Percentiles rank a stretch among this genome's conserved stretches.
Conservation (phyloP, 2,797 vertebrate species). For the Mallotus villosus region DNA sequence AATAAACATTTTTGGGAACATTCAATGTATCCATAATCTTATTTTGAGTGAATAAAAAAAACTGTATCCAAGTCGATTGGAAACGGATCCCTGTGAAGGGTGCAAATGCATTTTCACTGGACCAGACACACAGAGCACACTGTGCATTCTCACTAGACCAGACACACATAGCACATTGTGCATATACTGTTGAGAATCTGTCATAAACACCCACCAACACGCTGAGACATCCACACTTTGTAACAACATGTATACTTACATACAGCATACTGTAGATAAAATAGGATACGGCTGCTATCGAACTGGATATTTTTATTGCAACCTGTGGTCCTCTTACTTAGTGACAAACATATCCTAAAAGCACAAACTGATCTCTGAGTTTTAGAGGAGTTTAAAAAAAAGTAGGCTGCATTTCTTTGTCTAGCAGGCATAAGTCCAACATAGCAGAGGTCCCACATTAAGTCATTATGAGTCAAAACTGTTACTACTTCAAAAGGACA, state of each 20-base stretch:
- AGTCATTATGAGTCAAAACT: constrained; percentile 25
- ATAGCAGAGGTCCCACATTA: constrained; percentile 13
- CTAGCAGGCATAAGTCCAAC: constrained; percentile 11
- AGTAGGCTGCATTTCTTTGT: constrained; percentile 21
- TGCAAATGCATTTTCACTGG: constrained; percentile 66
- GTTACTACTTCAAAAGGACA: no score
- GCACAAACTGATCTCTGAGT: background rate
- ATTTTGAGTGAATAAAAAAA: constrained; percentile 71
- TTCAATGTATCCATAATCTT: constrained; percentile 67
- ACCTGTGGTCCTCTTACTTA: background rate
- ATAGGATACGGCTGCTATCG: no score
- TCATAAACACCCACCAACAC: constrained; percentile 38
- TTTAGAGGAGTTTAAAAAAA: constrained; percentile 18
- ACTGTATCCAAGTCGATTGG: constrained; percentile 72
- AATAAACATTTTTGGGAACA: constrained; percentile 70
- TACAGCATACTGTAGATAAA: background rate
- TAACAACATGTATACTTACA: background rate
- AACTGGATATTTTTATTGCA: no score
- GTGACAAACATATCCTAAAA: background rate
- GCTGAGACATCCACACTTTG: background rate
- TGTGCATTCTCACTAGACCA: constrained; percentile 55
- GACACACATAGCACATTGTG: constrained; percentile 42
- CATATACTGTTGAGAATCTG: constrained; percentile 12
- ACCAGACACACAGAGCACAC: constrained; percentile 42
- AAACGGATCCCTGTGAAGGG: constrained; percentile 68